Evolutionary conservation across 2,797 vertebrate genomes (phyloP), one percentile per base, ranked within the genome.

Genomic region (Scomberomorus guttatus): DNA sequence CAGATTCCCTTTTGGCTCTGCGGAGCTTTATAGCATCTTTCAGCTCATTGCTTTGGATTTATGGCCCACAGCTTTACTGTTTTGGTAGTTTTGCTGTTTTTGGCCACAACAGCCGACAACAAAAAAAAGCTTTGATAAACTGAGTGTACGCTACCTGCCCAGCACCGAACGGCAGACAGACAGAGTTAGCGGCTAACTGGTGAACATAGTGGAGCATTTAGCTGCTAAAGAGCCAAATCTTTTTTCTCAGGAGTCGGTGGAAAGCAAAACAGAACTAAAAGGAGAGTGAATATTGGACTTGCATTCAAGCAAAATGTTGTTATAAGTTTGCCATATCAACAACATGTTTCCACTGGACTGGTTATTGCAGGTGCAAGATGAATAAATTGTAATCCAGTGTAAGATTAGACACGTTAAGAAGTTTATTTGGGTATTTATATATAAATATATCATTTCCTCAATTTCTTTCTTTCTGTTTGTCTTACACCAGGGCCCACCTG

Each of bases 401-500:
- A 42, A 42, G 20, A 73, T 25, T 18, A 37, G 24, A 74, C 24
- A 34, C 0, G 12, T 59, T 15, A 25, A 25, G 15, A 56, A 73
- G 52, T 55, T 22, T 54, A 70, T 42, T 27, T 57, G 17, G n/a
- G 2, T n/a, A 29, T 29, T 29, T 29, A 29, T 34, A 34, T 34
- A 34, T 6, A 25, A 10, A n/a, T 80, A 20, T 32, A 58, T 65
- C 14, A 39, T 13, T 77, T 5, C 5, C 14, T 62, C 8, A 6
- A 11, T 42, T 61, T 44, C 39, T 75, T 32, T 70, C 27, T 76
- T 58, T 67, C 39, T 75, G 25, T 56, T 37, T 71, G 14, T 81
- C 54, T 82, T 52, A 89, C 60, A 69, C 42, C 85, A 98, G 96
- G 97, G 97, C 59, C 96, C 96, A 11, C 96, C 96, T 1, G 97